These are phyloP conservation scores for Astyanax mexicanus DNA, from an alignment of 2,797 vertebrate genomes.

Conservation along the genomic window DNA sequence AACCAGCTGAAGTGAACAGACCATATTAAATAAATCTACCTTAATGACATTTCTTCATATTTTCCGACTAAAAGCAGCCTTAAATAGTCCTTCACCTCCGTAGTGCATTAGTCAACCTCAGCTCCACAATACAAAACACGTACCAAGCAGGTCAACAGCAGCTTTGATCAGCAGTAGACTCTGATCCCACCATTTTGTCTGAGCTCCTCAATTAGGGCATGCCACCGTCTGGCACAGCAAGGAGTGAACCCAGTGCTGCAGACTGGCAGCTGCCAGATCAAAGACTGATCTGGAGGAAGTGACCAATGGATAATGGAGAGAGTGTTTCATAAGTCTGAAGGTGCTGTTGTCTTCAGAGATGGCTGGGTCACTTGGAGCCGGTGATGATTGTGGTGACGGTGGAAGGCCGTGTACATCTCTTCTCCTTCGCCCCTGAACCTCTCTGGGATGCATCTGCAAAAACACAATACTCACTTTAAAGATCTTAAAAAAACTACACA, in stretches of 20 bases:
- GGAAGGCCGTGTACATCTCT: slow-evolving; percentile 67
- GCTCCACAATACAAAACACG: background rate
- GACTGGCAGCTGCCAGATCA: slow-evolving; percentile 31
- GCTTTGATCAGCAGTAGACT: slow-evolving; percentile 2
- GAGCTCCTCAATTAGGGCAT: slow-evolving; percentile 18
- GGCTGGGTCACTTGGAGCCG: slow-evolving; percentile 83
- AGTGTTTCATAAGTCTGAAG: slow-evolving; percentile 33
- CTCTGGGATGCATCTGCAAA: slow-evolving; percentile 43
- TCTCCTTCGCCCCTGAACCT: slow-evolving; percentile 51
- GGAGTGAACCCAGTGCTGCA: slow-evolving; percentile 8
- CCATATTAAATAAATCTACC: slow-evolving; percentile 1
- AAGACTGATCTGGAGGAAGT: slow-evolving; percentile 33
- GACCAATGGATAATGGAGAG: slow-evolving; percentile 26
- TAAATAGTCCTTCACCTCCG: slow-evolving; percentile 4
- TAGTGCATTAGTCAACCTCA: slow-evolving; percentile 10
- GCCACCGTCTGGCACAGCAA: slow-evolving; percentile 10
- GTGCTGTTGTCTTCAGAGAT: slow-evolving; percentile 77
- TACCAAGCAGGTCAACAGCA: background rate
- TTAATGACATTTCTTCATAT: background rate
- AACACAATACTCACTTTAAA: slow-evolving; percentile 44
- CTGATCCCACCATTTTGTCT: slow-evolving; percentile 1
- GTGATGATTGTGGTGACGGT: slow-evolving; percentile 83
- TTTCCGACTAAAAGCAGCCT: slow-evolving; percentile 22
- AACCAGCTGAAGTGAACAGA: slow-evolving; percentile 7
- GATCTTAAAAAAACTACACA: too few relatives aligned